Conservation (phyloP, 1,140 invertebrate genomes). For the Eufriesea mexicana region DNA sequence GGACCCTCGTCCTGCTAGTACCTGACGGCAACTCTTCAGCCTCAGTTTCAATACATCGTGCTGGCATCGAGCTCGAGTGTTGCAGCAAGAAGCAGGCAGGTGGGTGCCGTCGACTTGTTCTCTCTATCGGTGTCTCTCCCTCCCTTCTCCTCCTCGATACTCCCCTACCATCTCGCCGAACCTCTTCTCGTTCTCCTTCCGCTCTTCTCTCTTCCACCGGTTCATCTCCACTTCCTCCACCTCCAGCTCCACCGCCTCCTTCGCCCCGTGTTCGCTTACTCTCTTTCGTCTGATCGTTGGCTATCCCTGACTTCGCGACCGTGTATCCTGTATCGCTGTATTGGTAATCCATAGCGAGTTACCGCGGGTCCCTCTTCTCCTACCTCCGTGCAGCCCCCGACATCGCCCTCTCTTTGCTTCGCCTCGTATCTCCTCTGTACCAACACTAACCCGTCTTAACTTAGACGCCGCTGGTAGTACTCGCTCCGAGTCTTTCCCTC, state of each 20-base stretch:
- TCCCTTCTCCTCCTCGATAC: neutral
- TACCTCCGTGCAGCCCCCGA: neutral
- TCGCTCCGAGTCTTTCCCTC: constrained; percentile 33
- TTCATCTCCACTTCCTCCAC: constrained; percentile 9
- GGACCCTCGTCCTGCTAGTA: constrained; percentile 51
- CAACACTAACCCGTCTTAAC: constrained; percentile 13
- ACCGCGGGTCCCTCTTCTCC: constrained; percentile 21
- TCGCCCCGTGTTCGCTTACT: neutral
- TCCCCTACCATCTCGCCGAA: neutral
- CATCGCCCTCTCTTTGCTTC: constrained; percentile 41
- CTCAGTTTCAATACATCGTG: constrained; percentile 63
- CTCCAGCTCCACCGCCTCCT: neutral
- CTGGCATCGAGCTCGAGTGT: constrained; percentile 57
- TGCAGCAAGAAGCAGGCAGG: constrained; percentile 56
- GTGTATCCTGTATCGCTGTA: constrained; percentile 49
- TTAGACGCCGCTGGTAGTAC: neutral
- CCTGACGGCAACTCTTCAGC: constrained; percentile 55
- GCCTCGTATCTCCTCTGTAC: constrained; percentile 46
- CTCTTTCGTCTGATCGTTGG: constrained; percentile 30
- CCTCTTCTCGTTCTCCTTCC: constrained; percentile 7
- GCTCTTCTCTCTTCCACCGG: neutral
- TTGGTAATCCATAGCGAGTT: constrained; percentile 62
- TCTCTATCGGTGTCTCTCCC: constrained; percentile 11
- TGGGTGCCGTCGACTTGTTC: constrained; percentile 42
- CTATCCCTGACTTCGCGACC: constrained; percentile 44